These are phyloP conservation scores for Bombyx huttoni DNA, from an alignment of 2,888 invertebrate genomes.

Conservation along the genomic window DNA sequence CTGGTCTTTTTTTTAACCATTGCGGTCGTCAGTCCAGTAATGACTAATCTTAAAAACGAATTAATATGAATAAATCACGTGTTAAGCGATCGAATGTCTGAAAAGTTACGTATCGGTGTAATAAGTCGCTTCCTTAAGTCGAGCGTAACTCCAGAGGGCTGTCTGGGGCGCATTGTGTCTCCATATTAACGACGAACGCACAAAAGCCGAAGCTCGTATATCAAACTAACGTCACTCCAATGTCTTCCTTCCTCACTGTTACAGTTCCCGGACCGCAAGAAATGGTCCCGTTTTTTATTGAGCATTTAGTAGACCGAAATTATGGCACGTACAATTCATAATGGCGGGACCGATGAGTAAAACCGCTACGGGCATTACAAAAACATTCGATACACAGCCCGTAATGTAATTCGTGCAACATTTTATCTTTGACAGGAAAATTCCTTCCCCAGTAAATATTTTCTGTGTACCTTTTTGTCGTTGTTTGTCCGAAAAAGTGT, in stretches of 20 bases:
- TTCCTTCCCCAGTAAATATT: not conserved
- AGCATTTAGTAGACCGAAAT: conserved; percentile 53
- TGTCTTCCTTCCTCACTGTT: conserved; percentile 66
- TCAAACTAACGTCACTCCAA: conserved; percentile 70
- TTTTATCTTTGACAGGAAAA: conserved; percentile 13
- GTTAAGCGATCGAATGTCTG: conserved; percentile 4
- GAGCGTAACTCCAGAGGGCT: conserved; percentile 48
- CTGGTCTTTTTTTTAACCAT: too few species aligned
- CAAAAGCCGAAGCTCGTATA: conserved; percentile 65
- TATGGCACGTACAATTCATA: conserved; percentile 51
- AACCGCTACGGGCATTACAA: conserved; percentile 1
- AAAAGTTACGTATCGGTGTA: conserved; percentile 26
- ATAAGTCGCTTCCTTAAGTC: conserved; percentile 41
- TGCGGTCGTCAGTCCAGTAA: too few species aligned
- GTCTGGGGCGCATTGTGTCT: conserved; percentile 54
- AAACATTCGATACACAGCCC: too few species aligned
- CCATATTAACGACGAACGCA: conserved; percentile 62
- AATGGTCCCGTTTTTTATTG: conserved; percentile 57
- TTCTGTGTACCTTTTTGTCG: not conserved
- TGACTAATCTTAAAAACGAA: too few species aligned
- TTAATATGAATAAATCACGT: not conserved
- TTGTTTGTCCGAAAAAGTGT: not conserved
- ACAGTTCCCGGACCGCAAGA: conserved; percentile 48
- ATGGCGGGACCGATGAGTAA: conserved; percentile 14
- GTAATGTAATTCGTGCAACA: conserved; percentile 13